Conservation (phyloP, 2,888 invertebrate genomes). For the Lobophora halterata region DNA sequence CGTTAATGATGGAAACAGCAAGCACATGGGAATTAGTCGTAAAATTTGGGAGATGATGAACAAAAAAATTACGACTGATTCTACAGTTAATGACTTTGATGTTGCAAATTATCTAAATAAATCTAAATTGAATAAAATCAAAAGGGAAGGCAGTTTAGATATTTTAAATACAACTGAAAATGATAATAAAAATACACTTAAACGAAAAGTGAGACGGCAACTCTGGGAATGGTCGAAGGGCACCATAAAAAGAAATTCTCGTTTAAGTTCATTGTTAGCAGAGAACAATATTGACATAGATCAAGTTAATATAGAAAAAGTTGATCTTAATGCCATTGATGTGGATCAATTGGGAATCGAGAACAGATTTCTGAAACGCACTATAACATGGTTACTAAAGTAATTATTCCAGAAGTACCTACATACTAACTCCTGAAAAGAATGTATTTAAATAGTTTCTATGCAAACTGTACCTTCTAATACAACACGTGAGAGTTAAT, state of each 20-base stretch:
- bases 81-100: not conserved
- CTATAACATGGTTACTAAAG: constrained; percentile 41
- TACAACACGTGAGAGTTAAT: constrained; percentile 41
- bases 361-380: constrained; percentile 40
- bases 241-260: constrained; percentile 35
- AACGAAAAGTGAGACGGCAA: constrained; percentile 36
- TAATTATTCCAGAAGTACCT: not conserved
- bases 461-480: constrained; percentile 26
- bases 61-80: not conserved
- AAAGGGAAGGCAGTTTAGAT: too few relatives aligned
- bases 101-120: constrained; percentile 3
- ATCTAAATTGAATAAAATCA: constrained; percentile 1
- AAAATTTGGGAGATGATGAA: constrained; percentile 7
- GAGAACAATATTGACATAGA: constrained; percentile 43
- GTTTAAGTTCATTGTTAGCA: constrained; percentile 34
- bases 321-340: constrained; percentile 41
- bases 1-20: constrained; percentile 2
- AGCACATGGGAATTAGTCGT: not conserved
- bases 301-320: constrained; percentile 43
- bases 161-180: constrained; percentile 7
- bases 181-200: constrained; percentile 29
- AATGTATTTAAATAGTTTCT: not conserved
- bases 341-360: constrained; percentile 42
- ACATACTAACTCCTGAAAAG: not conserved
- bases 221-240: constrained; percentile 42